Conservation (phyloP, 2,113 vertebrate genomes). For the Stigmatopora argus region DNA sequence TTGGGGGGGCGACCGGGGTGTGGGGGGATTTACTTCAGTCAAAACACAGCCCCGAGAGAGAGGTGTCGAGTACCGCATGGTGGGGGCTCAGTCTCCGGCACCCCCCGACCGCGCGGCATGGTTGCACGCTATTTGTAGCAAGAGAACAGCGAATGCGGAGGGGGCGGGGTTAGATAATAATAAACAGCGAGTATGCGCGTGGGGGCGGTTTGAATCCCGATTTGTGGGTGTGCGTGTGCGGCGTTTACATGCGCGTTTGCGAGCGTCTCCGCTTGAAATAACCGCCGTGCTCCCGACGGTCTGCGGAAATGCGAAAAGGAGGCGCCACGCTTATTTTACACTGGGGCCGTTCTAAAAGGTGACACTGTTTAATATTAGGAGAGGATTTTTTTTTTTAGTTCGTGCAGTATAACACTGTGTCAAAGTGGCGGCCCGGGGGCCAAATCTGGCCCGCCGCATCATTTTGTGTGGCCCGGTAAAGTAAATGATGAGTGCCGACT, state of each 20-base stretch:
- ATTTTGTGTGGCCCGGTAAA: too few relatives aligned
- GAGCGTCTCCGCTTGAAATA: constrained; percentile 38
- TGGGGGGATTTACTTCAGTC: constrained; percentile 48
- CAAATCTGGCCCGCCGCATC: too few relatives aligned
- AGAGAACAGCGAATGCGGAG: constrained; percentile 37
- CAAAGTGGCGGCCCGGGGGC: too few relatives aligned
- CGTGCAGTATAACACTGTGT: background rate
- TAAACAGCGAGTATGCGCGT: constrained; percentile 33
- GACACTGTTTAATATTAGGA: constrained; percentile 63
- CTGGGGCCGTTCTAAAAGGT: constrained; percentile 57
- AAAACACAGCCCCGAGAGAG: constrained; percentile 47
- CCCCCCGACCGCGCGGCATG: constrained; percentile 8
- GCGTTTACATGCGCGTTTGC: constrained; percentile 22
- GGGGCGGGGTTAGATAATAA: constrained; percentile 42
- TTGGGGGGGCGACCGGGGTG: constrained; percentile 18
- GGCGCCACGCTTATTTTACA: constrained; percentile 62
- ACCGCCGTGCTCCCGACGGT: constrained; percentile 45
- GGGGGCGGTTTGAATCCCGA: constrained; percentile 38
- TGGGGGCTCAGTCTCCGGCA: background rate
- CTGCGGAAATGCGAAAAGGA: constrained; percentile 38
- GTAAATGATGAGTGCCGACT: too few relatives aligned
- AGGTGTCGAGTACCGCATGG: constrained; percentile 34
- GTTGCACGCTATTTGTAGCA: constrained; percentile 53
- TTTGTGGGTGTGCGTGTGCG: constrained; percentile 11
- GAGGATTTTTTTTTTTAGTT: constrained; percentile 49